Percentiles rank a stretch among this genome's conserved stretches.
Conservation (phyloP, 2,797 vertebrate genomes). For the Luscinia luscinia region DNA sequence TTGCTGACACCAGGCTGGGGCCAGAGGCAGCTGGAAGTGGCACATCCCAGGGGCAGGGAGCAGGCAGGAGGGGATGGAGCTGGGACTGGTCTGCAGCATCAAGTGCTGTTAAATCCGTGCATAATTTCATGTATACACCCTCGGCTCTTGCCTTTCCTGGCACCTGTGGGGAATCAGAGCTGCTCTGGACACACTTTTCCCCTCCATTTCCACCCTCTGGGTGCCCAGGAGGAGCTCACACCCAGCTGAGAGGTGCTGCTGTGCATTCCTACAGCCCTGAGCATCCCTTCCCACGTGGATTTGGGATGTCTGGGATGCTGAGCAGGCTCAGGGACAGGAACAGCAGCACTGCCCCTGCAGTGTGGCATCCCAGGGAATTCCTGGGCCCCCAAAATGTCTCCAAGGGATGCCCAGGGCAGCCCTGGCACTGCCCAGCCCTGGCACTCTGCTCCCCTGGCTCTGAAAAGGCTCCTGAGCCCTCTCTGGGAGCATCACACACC, state of each 20-base stretch:
- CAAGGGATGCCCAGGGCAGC: not conserved
- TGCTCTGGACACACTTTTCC: not conserved
- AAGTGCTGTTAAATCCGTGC: not conserved
- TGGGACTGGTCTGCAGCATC: not conserved
- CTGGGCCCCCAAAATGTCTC: not conserved
- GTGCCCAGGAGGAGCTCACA: not conserved
- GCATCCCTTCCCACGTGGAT: no score
- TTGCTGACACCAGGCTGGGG: not conserved
- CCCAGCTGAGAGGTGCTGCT: not conserved
- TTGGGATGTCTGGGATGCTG: not conserved
- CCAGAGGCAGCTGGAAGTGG: not conserved
- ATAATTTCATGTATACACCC: not conserved
- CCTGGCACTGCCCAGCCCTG: not conserved
- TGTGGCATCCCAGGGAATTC: not conserved
- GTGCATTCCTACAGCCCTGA: not conserved
- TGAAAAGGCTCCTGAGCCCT: not conserved
- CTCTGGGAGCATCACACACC: not conserved
- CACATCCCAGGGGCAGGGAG: not conserved
- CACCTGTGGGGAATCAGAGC: not conserved
- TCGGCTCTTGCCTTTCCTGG: not conserved
- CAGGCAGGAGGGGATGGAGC: not conserved
- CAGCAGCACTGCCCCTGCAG: not conserved
- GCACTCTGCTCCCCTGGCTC: not conserved
- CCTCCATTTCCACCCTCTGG: not conserved
- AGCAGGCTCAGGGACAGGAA: not conserved